Evolutionary conservation across 2,888 invertebrate genomes (phyloP), one percentile per base, ranked within the genome.

Genomic region (Sinotaia quadrata): DNA sequence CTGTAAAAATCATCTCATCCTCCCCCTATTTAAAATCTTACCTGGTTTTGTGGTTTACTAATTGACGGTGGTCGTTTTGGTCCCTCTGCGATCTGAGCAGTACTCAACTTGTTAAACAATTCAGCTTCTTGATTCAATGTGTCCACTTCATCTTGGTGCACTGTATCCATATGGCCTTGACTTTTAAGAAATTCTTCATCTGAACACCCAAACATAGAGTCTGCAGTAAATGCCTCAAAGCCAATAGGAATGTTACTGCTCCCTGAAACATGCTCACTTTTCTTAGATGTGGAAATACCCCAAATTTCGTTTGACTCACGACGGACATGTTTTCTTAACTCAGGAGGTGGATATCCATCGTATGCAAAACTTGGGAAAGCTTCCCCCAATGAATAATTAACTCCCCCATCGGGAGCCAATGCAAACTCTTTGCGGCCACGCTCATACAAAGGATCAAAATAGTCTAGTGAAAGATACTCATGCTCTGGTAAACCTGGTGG

Each of bases 401-500:
- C 49, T 18, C 34, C 62, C 24, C 65, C 65, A n/a, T 51, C 4
- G 1, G 33, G 33, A 31, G 63, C 68, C 12, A 69, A 74, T 7
- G 81, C 67, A 10, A 82, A 83, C 41, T 80, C 78, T 36, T 77
- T 78, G 24, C 83, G 60, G 7, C 79, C 81, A 61, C 78, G 76
- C 49, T 71, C 69, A 68, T 82, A 82, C n/a, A 84, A 59, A 1
- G 84, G 84, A 66, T 84, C 84, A 77, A 84, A 84, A 57, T 75
- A 81, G 41, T 81, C 80, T 54, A 84, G 63, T 8, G 82, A 80
- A n/a, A 84, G 77, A 72, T 84, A 84, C 49, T 84, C 84, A 54
- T 75, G 71, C 31, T 80, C 81, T 31, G 81, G 71, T 7, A 67
- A 52, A 18, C 49, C 33, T 7, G 24, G 27, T 1, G 60, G 65